Evolutionary conservation across 2,888 invertebrate genomes (phyloP).

Genomic region (Chymomyza caudatula): DNA sequence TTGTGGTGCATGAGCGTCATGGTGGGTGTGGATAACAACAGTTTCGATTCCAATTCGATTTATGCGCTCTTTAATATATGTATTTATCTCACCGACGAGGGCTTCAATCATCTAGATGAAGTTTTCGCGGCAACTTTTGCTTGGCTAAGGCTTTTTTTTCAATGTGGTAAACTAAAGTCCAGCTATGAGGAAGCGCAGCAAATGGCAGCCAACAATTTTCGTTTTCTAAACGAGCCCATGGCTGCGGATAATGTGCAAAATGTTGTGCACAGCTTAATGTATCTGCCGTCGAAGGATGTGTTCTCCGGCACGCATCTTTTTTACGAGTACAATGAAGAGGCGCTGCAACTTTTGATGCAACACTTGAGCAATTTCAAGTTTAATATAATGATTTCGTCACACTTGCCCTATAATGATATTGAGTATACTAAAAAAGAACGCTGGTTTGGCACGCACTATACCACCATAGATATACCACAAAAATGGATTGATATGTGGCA

Average conservation of each 20-base stretch:
- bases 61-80: conserved; percentile 86
- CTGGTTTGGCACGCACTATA: conserved; percentile 91
- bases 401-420: conserved; percentile 65
- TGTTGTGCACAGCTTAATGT: conserved; percentile 87
- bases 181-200: conserved; percentile 81
- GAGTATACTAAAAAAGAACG: conserved; percentile 84
- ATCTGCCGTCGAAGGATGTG: conserved; percentile 87
- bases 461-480: conserved; percentile 81
- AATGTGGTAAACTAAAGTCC: conserved; percentile 40
- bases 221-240: conserved; percentile 84
- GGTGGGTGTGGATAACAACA: conserved; percentile 85
- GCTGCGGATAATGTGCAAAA: conserved; percentile 88
- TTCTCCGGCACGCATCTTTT: conserved; percentile 86
- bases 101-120: conserved; percentile 84
- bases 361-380: conserved; percentile 71
- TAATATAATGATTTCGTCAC: conserved; percentile 77
- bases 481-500: conserved; percentile 84
- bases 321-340: conserved; percentile 87
- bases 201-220: conserved; percentile 86
- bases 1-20: conserved; percentile 88
- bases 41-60: conserved; percentile 88
- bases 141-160: conserved; percentile 86
- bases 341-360: conserved; percentile 57
- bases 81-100: conserved; percentile 87
- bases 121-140: conserved; percentile 88